Evolutionary conservation across 1,140 invertebrate genomes (phyloP).

Genomic region (Zaprionus tsacasi): DNA sequence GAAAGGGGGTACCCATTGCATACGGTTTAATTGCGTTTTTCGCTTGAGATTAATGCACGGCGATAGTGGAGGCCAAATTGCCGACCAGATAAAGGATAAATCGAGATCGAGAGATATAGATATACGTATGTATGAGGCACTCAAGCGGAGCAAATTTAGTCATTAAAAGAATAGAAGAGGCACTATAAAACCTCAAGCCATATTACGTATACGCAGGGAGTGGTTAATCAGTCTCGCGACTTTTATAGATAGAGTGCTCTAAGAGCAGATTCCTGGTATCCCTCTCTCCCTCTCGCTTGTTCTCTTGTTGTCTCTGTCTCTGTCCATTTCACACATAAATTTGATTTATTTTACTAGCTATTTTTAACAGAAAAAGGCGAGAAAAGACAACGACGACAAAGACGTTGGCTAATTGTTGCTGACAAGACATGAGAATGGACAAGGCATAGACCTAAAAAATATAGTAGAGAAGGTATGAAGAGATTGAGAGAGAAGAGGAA

Average conservation of each 20-base stretch:
- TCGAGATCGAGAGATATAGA: conserved; percentile 1
- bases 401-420: conserved; percentile 72
- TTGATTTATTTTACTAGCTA: conserved; percentile 72
- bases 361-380: conserved; percentile 49
- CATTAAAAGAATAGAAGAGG: conserved; percentile 26
- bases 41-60: conserved; percentile 35
- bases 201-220: conserved; percentile 50
- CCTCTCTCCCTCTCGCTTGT: not conserved
- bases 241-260: conserved; percentile 7
- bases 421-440: conserved; percentile 51
- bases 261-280: not conserved
- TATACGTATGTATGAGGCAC: not conserved
- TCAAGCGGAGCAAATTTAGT: conserved; percentile 18
- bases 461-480: not conserved
- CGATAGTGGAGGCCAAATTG: conserved; percentile 37
- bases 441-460: conserved; percentile 15
- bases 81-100: conserved; percentile 27
- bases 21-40: conserved; percentile 46
- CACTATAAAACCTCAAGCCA: conserved; percentile 13
- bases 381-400: conserved; percentile 43
- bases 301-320: not conserved
- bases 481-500: not conserved
- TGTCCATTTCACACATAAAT: conserved; percentile 60
- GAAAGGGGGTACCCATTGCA: not conserved
- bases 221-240: not conserved